Percentiles rank a stretch among this genome's conserved stretches.
Evolutionary conservation across 2,888 invertebrate genomes (phyloP).

Genomic region (Cantharis rustica): DNA sequence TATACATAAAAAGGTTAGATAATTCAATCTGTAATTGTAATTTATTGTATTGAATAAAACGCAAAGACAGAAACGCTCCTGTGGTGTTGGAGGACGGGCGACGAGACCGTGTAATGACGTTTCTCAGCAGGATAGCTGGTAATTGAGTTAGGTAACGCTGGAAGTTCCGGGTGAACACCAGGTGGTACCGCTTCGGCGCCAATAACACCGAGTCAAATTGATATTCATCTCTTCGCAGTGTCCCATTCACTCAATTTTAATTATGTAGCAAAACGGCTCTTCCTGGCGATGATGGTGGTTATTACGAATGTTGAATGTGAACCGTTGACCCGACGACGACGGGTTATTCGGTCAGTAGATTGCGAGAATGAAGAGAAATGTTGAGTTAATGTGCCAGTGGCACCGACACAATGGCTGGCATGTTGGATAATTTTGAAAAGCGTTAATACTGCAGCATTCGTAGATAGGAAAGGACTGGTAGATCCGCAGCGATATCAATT

Average conservation of each 20-base stretch:
- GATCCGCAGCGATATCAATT: slow-evolving; percentile 28
- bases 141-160: slow-evolving; percentile 53
- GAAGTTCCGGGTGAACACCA: slow-evolving; percentile 51
- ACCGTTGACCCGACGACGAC: neutral
- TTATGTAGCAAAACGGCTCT: slow-evolving; percentile 19
- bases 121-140: slow-evolving; percentile 50
- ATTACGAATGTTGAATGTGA: neutral
- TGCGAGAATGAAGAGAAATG: slow-evolving; percentile 8
- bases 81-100: slow-evolving; percentile 29
- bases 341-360: slow-evolving; percentile 5
- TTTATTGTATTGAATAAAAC: slow-evolving; percentile 30
- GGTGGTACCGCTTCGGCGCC: slow-evolving; percentile 47
- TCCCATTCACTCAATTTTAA: slow-evolving; percentile 38
- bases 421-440: slow-evolving; percentile 24
- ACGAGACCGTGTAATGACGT: slow-evolving; percentile 47
- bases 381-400: slow-evolving; percentile 12
- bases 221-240: slow-evolving; percentile 45
- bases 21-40: slow-evolving; percentile 32
- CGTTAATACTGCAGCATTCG: slow-evolving; percentile 25
- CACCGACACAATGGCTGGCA: slow-evolving; percentile 18
- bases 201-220: slow-evolving; percentile 46
- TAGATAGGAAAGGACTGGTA: slow-evolving; percentile 13
- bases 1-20: slow-evolving; percentile 16
- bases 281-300: neutral
- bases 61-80: slow-evolving; percentile 29